These are phyloP conservation scores for Sarcoramphus papa DNA, from an alignment of 2,797 vertebrate species.

Conservation along the genomic window DNA sequence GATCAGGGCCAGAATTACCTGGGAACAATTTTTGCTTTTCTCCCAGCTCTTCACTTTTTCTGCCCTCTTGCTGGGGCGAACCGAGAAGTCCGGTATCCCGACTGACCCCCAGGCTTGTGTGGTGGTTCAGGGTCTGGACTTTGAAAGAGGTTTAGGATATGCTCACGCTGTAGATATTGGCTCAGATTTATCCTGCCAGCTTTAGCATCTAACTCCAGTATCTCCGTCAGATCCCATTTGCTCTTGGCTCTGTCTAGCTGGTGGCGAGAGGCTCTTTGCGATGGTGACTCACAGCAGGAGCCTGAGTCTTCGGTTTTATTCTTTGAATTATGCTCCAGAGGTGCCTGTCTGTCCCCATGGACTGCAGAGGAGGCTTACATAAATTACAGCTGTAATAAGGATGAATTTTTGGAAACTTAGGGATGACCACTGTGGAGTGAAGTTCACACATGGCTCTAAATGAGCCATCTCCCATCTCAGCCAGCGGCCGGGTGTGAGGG, in stretches of 20 bases:
- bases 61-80: neutral
- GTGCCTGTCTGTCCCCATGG: neutral
- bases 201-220: neutral
- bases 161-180: rapidly evolving
- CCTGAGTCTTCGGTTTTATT: neutral
- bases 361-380: neutral
- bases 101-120: rapidly evolving
- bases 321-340: neutral
- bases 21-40: neutral
- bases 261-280: neutral
- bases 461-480: neutral
- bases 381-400: neutral
- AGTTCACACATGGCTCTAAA: neutral
- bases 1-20: rapidly evolving
- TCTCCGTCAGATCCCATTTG: neutral
- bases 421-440: neutral
- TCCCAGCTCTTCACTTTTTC: neutral
- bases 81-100: rapidly evolving
- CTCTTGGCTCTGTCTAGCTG: neutral
- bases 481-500: neutral
- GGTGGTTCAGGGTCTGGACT: neutral
- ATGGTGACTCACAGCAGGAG: neutral
- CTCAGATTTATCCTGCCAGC: neutral
- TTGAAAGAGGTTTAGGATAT: neutral
- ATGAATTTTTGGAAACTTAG: neutral